Evolutionary conservation across 2,888 invertebrate species (phyloP).

Genomic region (Stenoptilia bipunctidactyla): DNA sequence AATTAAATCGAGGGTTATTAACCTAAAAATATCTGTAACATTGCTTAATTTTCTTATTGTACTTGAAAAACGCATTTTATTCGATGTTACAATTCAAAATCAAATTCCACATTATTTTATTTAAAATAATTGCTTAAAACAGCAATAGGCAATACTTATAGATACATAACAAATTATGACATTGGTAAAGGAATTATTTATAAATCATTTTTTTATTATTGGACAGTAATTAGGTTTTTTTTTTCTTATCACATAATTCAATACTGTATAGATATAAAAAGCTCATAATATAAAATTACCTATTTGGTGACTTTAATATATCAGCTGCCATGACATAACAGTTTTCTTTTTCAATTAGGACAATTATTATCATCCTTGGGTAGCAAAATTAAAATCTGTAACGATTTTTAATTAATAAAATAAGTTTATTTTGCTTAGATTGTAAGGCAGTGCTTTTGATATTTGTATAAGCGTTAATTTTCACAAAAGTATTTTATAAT

Average conservation of each 20-base stretch:
- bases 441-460: conserved; percentile 64
- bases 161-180: too few species aligned
- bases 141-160: conserved; percentile 39
- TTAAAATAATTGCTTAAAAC: conserved; percentile 46
- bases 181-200: conserved; percentile 20
- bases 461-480: conserved; percentile 42
- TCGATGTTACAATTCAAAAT: conserved; percentile 35
- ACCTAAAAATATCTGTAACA: too few species aligned
- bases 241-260: conserved; percentile 29
- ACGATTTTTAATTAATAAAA: conserved; percentile 5
- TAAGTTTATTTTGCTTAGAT: conserved; percentile 36
- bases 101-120: conserved; percentile 13
- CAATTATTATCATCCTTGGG: neutral
- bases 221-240: conserved; percentile 9
- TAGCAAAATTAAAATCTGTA: neutral
- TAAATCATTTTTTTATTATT: neutral
- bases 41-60: too few species aligned
- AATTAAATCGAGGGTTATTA: conserved; percentile 11
- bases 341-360: neutral
- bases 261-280: conserved; percentile 53
- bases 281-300: conserved; percentile 47
- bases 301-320: conserved; percentile 25
- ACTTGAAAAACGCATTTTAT: too few species aligned
- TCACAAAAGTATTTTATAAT: conserved; percentile 20
- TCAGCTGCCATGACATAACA: conserved; percentile 15